These are phyloP conservation scores for Silurus aristotelis DNA, from an alignment of 2,797 vertebrate genomes.

Conservation along the genomic window DNA sequence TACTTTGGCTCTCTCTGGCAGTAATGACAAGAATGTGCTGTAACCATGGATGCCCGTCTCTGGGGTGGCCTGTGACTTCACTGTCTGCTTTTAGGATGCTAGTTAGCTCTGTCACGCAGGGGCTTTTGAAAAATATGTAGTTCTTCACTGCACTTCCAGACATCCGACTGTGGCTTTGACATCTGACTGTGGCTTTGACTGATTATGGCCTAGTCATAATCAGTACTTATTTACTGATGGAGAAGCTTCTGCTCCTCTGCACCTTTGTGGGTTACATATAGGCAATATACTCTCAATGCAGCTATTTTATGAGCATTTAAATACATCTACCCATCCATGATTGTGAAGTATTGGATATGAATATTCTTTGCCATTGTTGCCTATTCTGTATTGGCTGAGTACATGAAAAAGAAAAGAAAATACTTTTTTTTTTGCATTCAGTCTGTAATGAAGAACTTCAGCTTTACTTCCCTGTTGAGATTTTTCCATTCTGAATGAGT, in stretches of 20 bases:
- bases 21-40: slow-evolving; percentile 41
- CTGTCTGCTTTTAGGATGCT: slow-evolving; percentile 45
- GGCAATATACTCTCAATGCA: slow-evolving; percentile 51
- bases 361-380: slow-evolving; percentile 34
- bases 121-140: slow-evolving; percentile 51
- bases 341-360: slow-evolving; percentile 16
- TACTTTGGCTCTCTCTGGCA: slow-evolving; percentile 23
- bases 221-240: background rate
- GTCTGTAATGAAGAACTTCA: slow-evolving; percentile 38
- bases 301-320: slow-evolving; percentile 61
- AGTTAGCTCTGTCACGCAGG: slow-evolving; percentile 32
- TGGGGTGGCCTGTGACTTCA: slow-evolving; percentile 31
- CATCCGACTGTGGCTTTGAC: slow-evolving; percentile 34
- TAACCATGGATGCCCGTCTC: slow-evolving; percentile 42
- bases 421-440: slow-evolving; percentile 38
- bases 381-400: slow-evolving; percentile 35
- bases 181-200: slow-evolving; percentile 37
- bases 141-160: slow-evolving; percentile 38
- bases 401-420: slow-evolving; percentile 36
- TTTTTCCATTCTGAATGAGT: slow-evolving; percentile 39
- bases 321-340: slow-evolving; percentile 52
- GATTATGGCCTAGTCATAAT: slow-evolving; percentile 33
- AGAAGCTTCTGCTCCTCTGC: slow-evolving; percentile 2
- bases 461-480: slow-evolving; percentile 42
- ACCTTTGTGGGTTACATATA: slow-evolving; percentile 44